These are phyloP conservation scores for Phthorimaea operculella DNA, from an alignment of 1,140 invertebrate species.

Conservation along the genomic window DNA sequence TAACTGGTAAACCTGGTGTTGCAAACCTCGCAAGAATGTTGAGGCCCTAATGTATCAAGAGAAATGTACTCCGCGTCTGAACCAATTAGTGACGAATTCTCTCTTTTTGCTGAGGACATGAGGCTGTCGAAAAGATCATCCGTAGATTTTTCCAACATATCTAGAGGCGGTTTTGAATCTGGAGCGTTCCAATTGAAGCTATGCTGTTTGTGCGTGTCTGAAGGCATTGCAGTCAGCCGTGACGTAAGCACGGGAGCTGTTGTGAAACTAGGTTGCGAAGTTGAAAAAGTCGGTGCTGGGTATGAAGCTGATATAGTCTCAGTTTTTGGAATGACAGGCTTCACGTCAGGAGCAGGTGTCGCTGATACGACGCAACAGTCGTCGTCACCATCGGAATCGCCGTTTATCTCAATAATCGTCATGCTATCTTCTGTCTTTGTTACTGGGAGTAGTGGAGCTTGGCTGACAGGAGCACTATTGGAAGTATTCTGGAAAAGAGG, in stretches of 20 bases:
- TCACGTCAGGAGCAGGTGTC: slow-evolving; percentile 52
- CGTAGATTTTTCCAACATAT: slow-evolving; percentile 54
- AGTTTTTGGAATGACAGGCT: slow-evolving; percentile 42
- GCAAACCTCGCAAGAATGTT: slow-evolving; percentile 63
- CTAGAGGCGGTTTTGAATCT: slow-evolving; percentile 50
- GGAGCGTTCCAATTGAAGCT: slow-evolving; percentile 60
- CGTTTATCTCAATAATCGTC: slow-evolving; percentile 60
- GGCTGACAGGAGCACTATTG: background rate
- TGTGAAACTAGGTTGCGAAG: slow-evolving; percentile 31
- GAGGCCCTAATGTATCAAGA: slow-evolving; percentile 59
- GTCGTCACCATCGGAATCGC: slow-evolving; percentile 61
- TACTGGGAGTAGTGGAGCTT: slow-evolving; percentile 33
- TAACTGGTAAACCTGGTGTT: slow-evolving; percentile 59
- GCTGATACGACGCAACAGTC: slow-evolving; percentile 61
- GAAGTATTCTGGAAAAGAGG: slow-evolving; percentile 13
- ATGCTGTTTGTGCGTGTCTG: slow-evolving; percentile 47
- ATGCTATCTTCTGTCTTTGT: slow-evolving; percentile 37
- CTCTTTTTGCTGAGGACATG: slow-evolving; percentile 47
- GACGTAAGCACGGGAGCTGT: slow-evolving; percentile 23
- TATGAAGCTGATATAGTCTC: slow-evolving; percentile 27
- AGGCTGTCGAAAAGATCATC: slow-evolving; percentile 61
- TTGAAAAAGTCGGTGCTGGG: slow-evolving; percentile 31
- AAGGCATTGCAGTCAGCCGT: slow-evolving; percentile 25
- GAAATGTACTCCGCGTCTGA: slow-evolving; percentile 61
- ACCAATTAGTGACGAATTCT: slow-evolving; percentile 31